These are phyloP conservation scores for Drosophila simulans DNA, from an alignment of 1,140 invertebrate species.

Conservation along the genomic window DNA sequence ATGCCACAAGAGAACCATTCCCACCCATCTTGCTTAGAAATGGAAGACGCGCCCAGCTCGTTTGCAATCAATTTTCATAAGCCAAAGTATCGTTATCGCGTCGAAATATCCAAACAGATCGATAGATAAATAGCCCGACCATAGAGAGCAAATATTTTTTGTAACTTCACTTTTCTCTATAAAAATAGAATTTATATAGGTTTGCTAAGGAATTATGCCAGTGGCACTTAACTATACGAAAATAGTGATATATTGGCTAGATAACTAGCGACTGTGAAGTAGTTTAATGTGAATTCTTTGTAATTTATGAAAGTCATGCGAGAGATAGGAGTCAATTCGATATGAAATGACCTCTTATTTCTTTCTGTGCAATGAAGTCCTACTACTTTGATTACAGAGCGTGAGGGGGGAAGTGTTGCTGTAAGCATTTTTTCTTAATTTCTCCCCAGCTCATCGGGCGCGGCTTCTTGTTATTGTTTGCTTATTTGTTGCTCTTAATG, in stretches of 20 bases:
- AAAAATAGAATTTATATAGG: not conserved
- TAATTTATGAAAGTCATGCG: not conserved
- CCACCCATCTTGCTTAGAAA: constrained; percentile 32
- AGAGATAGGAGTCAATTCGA: not conserved
- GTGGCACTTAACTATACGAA: not conserved
- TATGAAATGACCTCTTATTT: not conserved
- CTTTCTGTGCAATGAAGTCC: not conserved
- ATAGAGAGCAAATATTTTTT: constrained; percentile 4
- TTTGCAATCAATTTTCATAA: constrained; percentile 55
- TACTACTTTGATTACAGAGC: not conserved
- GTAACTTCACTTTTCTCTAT: not conserved
- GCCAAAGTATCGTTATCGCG: constrained; percentile 23
- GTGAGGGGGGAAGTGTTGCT: not conserved
- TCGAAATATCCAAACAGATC: constrained; percentile 22
- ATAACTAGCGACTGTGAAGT: too few relatives aligned
- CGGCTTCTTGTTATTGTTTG: constrained; percentile 68
- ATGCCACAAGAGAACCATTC: not conserved
- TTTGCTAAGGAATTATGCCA: not conserved
- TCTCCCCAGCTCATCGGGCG: constrained; percentile 41
- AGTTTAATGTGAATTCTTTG: not conserved
- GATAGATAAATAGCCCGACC: constrained; percentile 18
- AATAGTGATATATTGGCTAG: not conserved
- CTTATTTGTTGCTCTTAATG: constrained; percentile 84
- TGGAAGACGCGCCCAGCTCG: constrained; percentile 13
- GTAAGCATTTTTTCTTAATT: constrained; percentile 63